These are phyloP conservation scores for Pseudorhombus dupliciocellatus DNA, from an alignment of 2,113 vertebrate genomes.

Conservation along the genomic window DNA sequence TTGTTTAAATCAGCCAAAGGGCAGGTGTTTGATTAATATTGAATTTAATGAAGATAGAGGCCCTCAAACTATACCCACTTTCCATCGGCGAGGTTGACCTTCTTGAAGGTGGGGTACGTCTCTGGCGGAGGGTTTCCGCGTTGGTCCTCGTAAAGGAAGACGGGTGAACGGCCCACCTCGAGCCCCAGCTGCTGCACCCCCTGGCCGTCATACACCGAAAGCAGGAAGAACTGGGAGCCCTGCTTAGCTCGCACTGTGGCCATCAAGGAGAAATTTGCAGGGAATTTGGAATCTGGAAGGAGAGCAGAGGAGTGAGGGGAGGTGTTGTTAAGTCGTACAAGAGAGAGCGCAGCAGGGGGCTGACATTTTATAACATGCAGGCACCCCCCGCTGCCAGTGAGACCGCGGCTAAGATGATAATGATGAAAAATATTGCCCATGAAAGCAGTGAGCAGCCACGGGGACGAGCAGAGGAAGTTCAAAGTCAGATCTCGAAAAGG, in stretches of 20 bases:
- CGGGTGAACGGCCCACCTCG: conserved; percentile 84
- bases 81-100: conserved; percentile 88
- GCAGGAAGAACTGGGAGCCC: conserved; percentile 83
- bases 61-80: conserved; percentile 79
- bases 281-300: conserved; percentile 84
- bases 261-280: conserved; percentile 89
- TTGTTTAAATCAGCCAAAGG: not conserved
- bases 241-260: conserved; percentile 83
- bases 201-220: conserved; percentile 86
- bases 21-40: not conserved
- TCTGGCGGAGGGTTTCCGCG: conserved; percentile 80
- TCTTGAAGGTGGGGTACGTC: conserved; percentile 83
- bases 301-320: conserved; percentile 6
- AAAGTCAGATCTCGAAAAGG: conserved; percentile 31
- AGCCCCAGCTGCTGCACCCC: conserved; percentile 88
- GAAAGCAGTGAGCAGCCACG: conserved; percentile 22
- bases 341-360: conserved; percentile 30
- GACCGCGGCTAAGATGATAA: conserved; percentile 52
- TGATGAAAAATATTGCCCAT: conserved; percentile 43
- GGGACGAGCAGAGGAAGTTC: conserved; percentile 7
- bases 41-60: not conserved
- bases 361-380: conserved; percentile 43
- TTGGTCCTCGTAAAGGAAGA: conserved; percentile 88
- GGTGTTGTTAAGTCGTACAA: conserved; percentile 34
- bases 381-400: conserved; percentile 30